Evolutionary conservation across 2,888 invertebrate genomes (phyloP).

Genomic region (Clivina fossor): DNA sequence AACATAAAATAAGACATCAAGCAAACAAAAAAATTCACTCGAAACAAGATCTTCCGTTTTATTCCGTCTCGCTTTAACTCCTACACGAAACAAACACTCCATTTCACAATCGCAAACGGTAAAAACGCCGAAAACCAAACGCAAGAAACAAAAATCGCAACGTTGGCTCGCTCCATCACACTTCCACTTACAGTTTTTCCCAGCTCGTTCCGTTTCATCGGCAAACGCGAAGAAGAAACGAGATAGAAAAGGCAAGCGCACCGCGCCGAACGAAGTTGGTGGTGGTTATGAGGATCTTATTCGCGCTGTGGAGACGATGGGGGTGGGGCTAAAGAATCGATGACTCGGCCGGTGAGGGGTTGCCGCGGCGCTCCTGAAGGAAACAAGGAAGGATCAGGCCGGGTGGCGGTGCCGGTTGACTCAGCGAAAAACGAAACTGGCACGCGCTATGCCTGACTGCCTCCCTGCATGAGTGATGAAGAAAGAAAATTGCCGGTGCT

Average conservation of each 20-base stretch:
- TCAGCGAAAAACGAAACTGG: constrained; percentile 7
- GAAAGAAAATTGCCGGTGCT: neutral
- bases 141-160: neutral
- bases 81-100: no score
- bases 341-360: constrained; percentile 26
- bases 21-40: constrained; percentile 6
- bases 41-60: constrained; percentile 14
- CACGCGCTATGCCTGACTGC: neutral
- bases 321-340: constrained; percentile 30
- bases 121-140: neutral
- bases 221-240: constrained; percentile 21
- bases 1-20: no score
- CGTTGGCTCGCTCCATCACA: neutral
- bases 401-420: neutral
- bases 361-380: constrained; percentile 22
- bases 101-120: neutral
- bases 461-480: neutral
- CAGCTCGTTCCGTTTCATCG: neutral
- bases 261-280: constrained; percentile 22
- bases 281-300: constrained; percentile 32
- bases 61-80: neutral
- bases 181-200: neutral
- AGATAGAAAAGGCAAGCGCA: constrained; percentile 13
- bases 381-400: constrained; percentile 10
- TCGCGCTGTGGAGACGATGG: constrained; percentile 5